Conservation (phyloP, 2,113 vertebrate genomes). For the Theristicus caerulescens region DNA sequence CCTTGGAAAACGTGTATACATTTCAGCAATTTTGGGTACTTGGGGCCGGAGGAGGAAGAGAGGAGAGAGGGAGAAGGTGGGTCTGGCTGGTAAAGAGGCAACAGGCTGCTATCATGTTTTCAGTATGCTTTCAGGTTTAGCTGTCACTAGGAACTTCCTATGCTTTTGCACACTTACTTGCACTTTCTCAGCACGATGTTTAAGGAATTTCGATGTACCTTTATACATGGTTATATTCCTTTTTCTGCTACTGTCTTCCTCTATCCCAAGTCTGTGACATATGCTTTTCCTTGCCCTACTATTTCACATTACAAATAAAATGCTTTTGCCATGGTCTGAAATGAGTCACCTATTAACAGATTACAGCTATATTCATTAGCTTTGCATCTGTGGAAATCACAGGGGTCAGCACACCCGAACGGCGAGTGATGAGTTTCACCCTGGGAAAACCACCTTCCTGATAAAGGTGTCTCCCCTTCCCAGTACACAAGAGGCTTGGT, state of each 20-base stretch:
- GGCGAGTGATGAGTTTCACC: conserved; percentile 42
- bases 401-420: conserved; percentile 42
- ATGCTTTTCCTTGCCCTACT: neutral
- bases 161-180: neutral
- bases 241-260: neutral
- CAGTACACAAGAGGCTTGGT: neutral
- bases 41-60: neutral
- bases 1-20: neutral
- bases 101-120: neutral
- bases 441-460: conserved; percentile 44
- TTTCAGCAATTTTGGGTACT: neutral
- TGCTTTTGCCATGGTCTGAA: conserved; percentile 11
- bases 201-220: neutral
- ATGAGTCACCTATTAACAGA: conserved; percentile 68
- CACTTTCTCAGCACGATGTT: neutral
- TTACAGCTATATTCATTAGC: conserved; percentile 59
- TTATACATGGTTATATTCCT: neutral
- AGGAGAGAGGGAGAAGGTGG: neutral
- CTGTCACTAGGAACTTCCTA: neutral
- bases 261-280: neutral
- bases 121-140: neutral
- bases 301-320: conserved; percentile 17
- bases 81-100: neutral
- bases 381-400: conserved; percentile 64
- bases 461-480: neutral